These are phyloP conservation scores for Notodonta dromedarius DNA, from an alignment of 2,888 invertebrate genomes.

Conservation along the genomic window DNA sequence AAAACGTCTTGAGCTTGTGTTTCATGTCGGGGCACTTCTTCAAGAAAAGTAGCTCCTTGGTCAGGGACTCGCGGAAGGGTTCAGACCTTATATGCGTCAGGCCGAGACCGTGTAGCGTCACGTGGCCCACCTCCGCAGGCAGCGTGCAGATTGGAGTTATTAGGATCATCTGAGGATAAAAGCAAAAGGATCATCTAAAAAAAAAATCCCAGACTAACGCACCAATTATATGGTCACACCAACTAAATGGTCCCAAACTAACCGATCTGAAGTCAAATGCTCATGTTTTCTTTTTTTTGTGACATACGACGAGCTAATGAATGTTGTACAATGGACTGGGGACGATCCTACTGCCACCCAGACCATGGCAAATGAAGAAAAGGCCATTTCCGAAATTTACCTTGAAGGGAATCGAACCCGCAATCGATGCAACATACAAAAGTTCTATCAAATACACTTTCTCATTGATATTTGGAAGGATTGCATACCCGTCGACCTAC, in stretches of 20 bases:
- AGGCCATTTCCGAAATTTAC: too few species aligned
- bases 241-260: too few species aligned
- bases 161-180: slow-evolving; percentile 52
- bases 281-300: too few species aligned
- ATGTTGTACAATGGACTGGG: too few species aligned
- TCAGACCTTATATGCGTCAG: slow-evolving; percentile 45
- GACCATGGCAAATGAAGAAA: too few species aligned
- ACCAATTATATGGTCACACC: too few species aligned
- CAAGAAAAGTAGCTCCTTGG: slow-evolving; percentile 40
- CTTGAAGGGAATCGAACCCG: too few species aligned
- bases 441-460: not conserved
- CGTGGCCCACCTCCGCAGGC: slow-evolving; percentile 63
- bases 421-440: slow-evolving; percentile 1
- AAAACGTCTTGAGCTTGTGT: slow-evolving; percentile 13
- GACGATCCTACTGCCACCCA: too few species aligned
- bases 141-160: slow-evolving; percentile 66
- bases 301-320: too few species aligned
- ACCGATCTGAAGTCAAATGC: too few species aligned
- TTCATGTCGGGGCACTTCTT: slow-evolving; percentile 15
- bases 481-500: slow-evolving; percentile 55
- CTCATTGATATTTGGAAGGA: slow-evolving; percentile 2
- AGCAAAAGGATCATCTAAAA: too few species aligned
- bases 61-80: slow-evolving; percentile 33
- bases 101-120: slow-evolving; percentile 63
- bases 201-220: too few species aligned